Evolutionary conservation across 2,888 invertebrate species (phyloP), one percentile per base, ranked within the genome.

Genomic region (Drosophila engyochracea): DNA sequence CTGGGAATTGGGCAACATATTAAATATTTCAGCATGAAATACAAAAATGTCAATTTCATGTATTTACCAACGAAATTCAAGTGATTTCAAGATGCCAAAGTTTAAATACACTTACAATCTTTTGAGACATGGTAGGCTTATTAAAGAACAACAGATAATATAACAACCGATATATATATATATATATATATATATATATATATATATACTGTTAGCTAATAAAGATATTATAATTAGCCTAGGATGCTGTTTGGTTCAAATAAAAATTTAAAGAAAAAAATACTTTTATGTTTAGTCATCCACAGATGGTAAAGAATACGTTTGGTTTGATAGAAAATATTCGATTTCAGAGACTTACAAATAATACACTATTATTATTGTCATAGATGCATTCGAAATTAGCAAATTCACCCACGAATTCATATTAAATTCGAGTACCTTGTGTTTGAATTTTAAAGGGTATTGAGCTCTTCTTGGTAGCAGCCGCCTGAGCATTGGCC

Each of bases 11-110:
- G 55, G 51, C 62, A 60, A 37, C 66, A 85, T 82, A 85, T 88
- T 72, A 85, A 88, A 83, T 88, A 83, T 79, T 88, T 79, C 79
- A 73, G 71, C 76, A 65, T 64, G 68, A 64, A 54, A 58, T 70
- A 73, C 61, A 76, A 76, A 88, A 76, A 82, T 88, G 64, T 62
- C 83, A 84, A 84, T 84, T 79, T 69, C 31, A 54, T 76, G 75
- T 69, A 70, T 62, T n/a, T 41, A 68, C 30, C 5, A 25, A 14
- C 4, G 10, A 14, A 30, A 16, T 12, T 16, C 3, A 37, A 28
- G 1, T 16, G 22, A n/a, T 25, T 44, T 35, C 39, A 33, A 14
- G 30, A 25, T 64, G 22, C 10, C 7, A 44, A 22, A n/a, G 30
- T 7, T 12, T 12, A 1, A 37, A 67, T 54, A 22, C 53, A 4